Conservation (phyloP, 2,113 vertebrate species). For the Girardinichthys multiradiatus region DNA sequence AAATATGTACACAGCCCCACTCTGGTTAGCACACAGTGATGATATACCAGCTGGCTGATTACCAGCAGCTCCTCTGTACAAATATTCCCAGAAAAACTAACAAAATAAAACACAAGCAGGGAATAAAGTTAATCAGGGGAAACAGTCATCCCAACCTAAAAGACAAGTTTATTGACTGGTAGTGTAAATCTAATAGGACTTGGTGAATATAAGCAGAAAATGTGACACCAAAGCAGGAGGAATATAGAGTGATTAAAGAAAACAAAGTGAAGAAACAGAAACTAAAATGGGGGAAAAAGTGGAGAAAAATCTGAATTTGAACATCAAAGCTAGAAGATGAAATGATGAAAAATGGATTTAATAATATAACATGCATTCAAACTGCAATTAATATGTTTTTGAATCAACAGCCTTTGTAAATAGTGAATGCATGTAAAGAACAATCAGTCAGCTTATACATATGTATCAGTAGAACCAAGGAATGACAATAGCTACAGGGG, state of each 20-base stretch:
- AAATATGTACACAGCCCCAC: not conserved
- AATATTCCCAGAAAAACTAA: slow-evolving; percentile 62
- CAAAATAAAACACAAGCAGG: slow-evolving; percentile 64
- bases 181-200: slow-evolving; percentile 31
- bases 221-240: slow-evolving; percentile 14
- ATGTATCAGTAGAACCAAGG: not conserved
- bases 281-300: not conserved
- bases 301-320: not conserved
- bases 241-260: slow-evolving; percentile 4
- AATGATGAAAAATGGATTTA: slow-evolving; percentile 2
- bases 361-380: not conserved
- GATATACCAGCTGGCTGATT: slow-evolving; percentile 58
- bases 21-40: slow-evolving; percentile 45
- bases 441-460: slow-evolving; percentile 5
- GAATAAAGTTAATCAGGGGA: slow-evolving; percentile 42
- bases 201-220: slow-evolving; percentile 5
- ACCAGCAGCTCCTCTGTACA: slow-evolving; percentile 39
- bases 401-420: slow-evolving; percentile 1
- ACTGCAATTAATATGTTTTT: slow-evolving; percentile 23
- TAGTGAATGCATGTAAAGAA: too few species aligned
- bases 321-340: not conserved
- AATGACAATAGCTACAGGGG: slow-evolving; percentile 22
- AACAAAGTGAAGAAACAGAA: slow-evolving; percentile 14
- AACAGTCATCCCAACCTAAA: slow-evolving; percentile 34
- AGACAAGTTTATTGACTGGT: slow-evolving; percentile 32